Percentiles rank a stretch among this genome's conserved stretches.
Conservation (phyloP, 2,888 invertebrate genomes). For the Gortyna flavago region DNA sequence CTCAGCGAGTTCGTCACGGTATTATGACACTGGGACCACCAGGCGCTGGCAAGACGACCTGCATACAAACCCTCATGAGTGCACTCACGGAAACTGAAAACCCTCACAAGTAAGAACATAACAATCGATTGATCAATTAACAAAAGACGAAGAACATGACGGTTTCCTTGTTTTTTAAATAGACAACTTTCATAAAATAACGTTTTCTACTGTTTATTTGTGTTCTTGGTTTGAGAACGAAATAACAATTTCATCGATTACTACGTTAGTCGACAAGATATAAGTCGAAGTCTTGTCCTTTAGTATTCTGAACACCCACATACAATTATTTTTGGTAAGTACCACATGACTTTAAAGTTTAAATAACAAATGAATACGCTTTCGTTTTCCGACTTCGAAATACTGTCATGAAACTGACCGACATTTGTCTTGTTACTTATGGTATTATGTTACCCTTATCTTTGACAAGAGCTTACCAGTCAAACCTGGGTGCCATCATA, state of each 20-base stretch:
- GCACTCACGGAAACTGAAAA: slow-evolving; percentile 96
- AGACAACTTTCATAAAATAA: background rate
- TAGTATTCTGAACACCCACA: background rate
- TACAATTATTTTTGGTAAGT: background rate
- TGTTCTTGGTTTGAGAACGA: background rate
- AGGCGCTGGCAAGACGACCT: slow-evolving; percentile 98
- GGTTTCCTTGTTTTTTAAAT: background rate
- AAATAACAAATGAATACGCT: background rate
- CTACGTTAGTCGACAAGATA: background rate
- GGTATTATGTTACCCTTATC: background rate
- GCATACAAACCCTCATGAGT: slow-evolving; percentile 97
- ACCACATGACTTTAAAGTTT: background rate
- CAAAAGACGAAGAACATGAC: background rate
- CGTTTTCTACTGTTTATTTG: background rate
- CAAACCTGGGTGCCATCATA: background rate
- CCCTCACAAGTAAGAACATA: slow-evolving; percentile 92
- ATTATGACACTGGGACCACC: slow-evolving; percentile 99
- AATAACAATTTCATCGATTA: background rate
- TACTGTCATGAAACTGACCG: background rate
- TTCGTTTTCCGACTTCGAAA: background rate
- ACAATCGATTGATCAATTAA: background rate
- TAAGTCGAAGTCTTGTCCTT: background rate
- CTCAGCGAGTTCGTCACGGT: slow-evolving; percentile 98
- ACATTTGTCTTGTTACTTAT: background rate
- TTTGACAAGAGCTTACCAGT: background rate